Conservation (phyloP, 2,797 vertebrate species). For the Characodon lateralis region DNA sequence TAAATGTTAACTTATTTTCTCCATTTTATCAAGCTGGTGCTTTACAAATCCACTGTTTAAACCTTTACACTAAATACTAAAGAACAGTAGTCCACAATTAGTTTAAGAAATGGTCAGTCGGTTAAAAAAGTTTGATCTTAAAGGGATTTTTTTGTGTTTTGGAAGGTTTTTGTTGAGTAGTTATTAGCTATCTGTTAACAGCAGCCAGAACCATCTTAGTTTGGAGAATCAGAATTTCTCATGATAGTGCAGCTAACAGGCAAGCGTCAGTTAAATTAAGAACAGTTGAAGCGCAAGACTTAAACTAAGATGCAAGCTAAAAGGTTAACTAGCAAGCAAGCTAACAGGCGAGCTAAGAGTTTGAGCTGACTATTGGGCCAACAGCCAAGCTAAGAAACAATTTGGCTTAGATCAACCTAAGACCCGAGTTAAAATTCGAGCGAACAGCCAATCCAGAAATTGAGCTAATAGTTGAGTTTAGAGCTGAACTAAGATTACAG, state of each 20-base stretch:
- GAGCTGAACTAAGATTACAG: neutral
- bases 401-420: neutral
- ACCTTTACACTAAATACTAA: no score
- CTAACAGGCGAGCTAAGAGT: neutral
- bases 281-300: no score
- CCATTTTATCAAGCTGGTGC: neutral
- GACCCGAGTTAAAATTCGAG: neutral
- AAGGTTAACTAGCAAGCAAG: neutral
- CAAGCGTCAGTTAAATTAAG: neutral
- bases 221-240: neutral
- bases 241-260: neutral
- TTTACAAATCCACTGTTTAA: neutral
- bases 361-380: neutral
- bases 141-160: no score
- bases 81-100: neutral
- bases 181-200: neutral
- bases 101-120: neutral
- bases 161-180: neutral
- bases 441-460: neutral
- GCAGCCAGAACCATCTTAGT: neutral
- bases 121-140: no score
- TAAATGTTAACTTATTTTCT: neutral
- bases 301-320: no score
- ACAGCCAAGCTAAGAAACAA: neutral
- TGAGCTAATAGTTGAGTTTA: neutral